Conservation (phyloP, 2,888 invertebrate genomes). For the Calameuta filiformis region DNA sequence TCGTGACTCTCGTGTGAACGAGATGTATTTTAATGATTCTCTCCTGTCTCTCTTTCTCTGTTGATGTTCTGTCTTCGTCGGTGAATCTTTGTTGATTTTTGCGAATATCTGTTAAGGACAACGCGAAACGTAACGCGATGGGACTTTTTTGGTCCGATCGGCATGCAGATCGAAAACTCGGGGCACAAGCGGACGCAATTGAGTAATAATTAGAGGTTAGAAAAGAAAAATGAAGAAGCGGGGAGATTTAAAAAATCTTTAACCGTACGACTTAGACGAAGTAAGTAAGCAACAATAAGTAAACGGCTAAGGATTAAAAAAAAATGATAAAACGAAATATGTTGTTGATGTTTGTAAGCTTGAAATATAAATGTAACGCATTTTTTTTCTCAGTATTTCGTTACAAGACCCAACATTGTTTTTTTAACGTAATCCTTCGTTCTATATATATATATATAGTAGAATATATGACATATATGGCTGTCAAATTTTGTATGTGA, state of each 20-base stretch:
- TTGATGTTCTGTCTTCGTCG: not conserved
- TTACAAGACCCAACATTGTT: not conserved
- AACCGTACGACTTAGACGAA: conserved; percentile 26
- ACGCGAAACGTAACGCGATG: too few species aligned
- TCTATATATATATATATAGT: too few species aligned
- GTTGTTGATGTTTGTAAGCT: conserved; percentile 65
- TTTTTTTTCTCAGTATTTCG: conserved; percentile 35
- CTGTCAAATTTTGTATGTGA: not conserved
- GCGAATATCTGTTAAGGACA: not conserved
- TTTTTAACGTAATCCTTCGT: not conserved
- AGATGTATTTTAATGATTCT: not conserved
- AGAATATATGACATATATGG: too few species aligned
- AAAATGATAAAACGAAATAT: conserved; percentile 41
- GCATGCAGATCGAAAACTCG: conserved; percentile 26
- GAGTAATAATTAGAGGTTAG: conserved; percentile 24
- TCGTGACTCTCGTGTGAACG: too few species aligned
- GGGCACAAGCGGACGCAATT: conserved; percentile 36
- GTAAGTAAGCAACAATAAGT: conserved; percentile 21
- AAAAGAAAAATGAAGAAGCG: not conserved
- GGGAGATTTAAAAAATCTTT: conserved; percentile 18
- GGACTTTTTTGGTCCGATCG: not conserved
- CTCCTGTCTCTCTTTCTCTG: not conserved
- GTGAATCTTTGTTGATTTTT: not conserved
- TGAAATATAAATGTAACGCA: conserved; percentile 64
- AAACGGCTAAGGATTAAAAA: conserved; percentile 14